Evolutionary conservation across 2,888 invertebrate species (phyloP), one percentile per base, ranked within the genome.

Genomic region (Crepidodera aurea): DNA sequence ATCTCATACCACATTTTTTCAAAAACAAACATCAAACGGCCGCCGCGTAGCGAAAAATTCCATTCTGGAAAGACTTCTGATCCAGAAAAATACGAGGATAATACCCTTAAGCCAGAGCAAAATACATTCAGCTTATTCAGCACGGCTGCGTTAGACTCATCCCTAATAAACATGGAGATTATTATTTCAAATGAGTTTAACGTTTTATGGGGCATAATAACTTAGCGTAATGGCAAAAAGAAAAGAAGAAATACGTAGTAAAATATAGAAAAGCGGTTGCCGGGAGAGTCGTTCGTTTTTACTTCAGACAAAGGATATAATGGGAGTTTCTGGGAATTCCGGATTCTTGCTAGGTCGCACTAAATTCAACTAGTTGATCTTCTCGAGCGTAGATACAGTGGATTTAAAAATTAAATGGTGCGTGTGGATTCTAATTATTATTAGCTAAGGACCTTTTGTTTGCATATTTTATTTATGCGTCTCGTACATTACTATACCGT

Each of bases 151-250:
- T 55, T 51, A 44, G 51, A 34, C 55, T 55, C 37, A 48, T 39
- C 56, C 42, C 42, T 61, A 61, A 61, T 61, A 61, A 61, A 56
- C 61, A 55, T 55, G 50, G 37, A 61, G 60, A 61, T 61, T 61
- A 61, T 61, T 61, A 56, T 56, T 61, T 61, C 61, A 29, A 61
- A 44, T 61, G 61, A 61, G 56, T 61, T 61, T 56, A 39, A 51
- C 61, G 51, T 55, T 61, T 61, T 61, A 61, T 56, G 55, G 55
- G 34, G 55, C 40, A 44, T 54, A 56, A 51, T 61, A 61, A 61
- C 56, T 40, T 56, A 54, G 44, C 18, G 32, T 50, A 56, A 61
- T 22, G 55, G 39, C 51, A 55, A 51, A 61, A 39, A 40, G 56
- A 55, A 54, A 48, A 44, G 39, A 55, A 61, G 34, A 34, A 44